Percentiles rank a stretch among this genome's conserved stretches.
These are phyloP conservation scores for Siderastrea siderea DNA, from an alignment of 92 coral and sea anemone species.

Conservation along the genomic window DNA sequence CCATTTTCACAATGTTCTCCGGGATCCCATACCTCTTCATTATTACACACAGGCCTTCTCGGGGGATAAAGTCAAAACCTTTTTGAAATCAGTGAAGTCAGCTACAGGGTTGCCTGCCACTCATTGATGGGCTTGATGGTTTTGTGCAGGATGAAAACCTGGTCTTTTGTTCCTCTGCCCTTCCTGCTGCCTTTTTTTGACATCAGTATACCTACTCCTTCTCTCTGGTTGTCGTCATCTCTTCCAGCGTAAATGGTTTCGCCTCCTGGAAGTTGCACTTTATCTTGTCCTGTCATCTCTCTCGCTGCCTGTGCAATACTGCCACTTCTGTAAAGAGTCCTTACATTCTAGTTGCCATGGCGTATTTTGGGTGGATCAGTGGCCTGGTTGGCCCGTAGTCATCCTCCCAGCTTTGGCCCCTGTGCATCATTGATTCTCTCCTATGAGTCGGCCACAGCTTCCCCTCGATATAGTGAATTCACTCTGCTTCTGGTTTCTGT, in stretches of 20 bases:
- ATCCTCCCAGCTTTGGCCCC: slow-evolving; percentile 53
- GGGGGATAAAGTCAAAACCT: slow-evolving; percentile 45
- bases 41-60: slow-evolving; percentile 39
- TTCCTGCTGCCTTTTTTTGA: slow-evolving; percentile 50
- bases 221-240: slow-evolving; percentile 51
- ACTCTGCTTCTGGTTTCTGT: slow-evolving; percentile 48
- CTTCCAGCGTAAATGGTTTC: slow-evolving; percentile 45
- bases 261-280: slow-evolving; percentile 14
- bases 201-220: slow-evolving; percentile 67
- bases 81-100: slow-evolving; percentile 57
- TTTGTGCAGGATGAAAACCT: slow-evolving; percentile 46
- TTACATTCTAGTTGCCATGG: slow-evolving; percentile 61
- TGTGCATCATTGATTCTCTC: slow-evolving; percentile 50
- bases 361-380: slow-evolving; percentile 47
- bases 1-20: slow-evolving; percentile 27
- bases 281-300: slow-evolving; percentile 54
- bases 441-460: slow-evolving; percentile 25
- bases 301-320: slow-evolving; percentile 59
- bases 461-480: slow-evolving; percentile 30
- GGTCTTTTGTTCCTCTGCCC: slow-evolving; percentile 58
- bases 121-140: slow-evolving; percentile 53
- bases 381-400: slow-evolving; percentile 41
- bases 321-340: slow-evolving; percentile 55
- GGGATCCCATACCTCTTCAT: slow-evolving; percentile 62
- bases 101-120: slow-evolving; percentile 56